These are phyloP conservation scores for Macrosteles quadrilineatus DNA, from an alignment of 1,140 invertebrate genomes.

Conservation along the genomic window DNA sequence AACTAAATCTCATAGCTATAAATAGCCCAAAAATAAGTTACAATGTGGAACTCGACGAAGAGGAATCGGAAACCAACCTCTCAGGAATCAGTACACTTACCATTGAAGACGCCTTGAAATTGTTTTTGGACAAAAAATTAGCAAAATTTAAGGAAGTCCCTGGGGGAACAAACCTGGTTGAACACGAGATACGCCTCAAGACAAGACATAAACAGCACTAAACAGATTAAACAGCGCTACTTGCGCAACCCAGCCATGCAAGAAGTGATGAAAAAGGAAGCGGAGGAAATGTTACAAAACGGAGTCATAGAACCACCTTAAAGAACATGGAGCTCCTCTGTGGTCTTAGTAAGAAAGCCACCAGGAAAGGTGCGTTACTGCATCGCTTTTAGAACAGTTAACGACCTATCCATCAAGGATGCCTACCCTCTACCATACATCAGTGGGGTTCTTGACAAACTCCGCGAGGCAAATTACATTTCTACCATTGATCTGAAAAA, in stretches of 20 bases:
- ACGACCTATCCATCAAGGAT: conserved; percentile 48
- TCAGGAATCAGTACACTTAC: background rate
- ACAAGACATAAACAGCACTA: background rate
- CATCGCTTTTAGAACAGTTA: conserved; percentile 52
- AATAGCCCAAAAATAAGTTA: background rate
- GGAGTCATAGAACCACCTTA: conserved; percentile 50
- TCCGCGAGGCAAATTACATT: conserved; percentile 44
- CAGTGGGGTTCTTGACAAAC: conserved; percentile 42
- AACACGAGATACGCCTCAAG: background rate
- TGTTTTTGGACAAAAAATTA: background rate
- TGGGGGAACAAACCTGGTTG: background rate
- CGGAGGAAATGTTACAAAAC: conserved; percentile 43
- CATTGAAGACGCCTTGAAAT: background rate
- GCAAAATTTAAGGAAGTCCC: background rate
- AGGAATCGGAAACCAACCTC: background rate
- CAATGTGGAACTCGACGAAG: background rate
- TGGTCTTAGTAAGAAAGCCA: conserved; percentile 48
- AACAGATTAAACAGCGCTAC: background rate
- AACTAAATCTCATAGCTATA: background rate
- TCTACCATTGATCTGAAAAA: conserved; percentile 44
- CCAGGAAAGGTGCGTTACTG: conserved; percentile 52
- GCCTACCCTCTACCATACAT: conserved; percentile 44
- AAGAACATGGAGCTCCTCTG: conserved; percentile 52
- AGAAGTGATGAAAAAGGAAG: conserved; percentile 34
- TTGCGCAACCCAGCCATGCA: background rate